phyloP scores from a whole-genome alignment of 2,888 invertebrate genomes.

The Drosophila macrothrix region DNA sequence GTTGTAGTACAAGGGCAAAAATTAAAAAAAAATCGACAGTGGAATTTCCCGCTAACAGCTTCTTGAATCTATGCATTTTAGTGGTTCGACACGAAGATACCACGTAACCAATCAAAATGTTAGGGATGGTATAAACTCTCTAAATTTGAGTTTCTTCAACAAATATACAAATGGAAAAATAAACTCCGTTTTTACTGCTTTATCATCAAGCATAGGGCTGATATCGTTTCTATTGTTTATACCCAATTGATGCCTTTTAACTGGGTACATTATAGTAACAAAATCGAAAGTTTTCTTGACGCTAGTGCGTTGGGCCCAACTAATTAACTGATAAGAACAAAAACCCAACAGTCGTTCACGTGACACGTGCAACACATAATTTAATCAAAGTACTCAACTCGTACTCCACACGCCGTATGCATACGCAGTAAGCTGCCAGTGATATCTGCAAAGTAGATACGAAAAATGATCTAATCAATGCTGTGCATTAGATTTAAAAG shows the following conservation, averaged over 20 bases:
- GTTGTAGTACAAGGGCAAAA: neutral
- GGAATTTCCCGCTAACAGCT: neutral
- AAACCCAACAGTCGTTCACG: slow-evolving; percentile 35
- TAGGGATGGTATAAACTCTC: neutral
- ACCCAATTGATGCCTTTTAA: neutral
- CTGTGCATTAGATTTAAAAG: slow-evolving; percentile 50
- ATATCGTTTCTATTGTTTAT: neutral
- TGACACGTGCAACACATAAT: slow-evolving; percentile 37
- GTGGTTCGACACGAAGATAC: neutral
- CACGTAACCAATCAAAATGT: neutral
- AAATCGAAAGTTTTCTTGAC: slow-evolving; percentile 22
- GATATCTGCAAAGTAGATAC: slow-evolving; percentile 8
- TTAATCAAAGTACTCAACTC: slow-evolving; percentile 22
- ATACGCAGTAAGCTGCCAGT: neutral
- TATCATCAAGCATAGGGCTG: neutral
- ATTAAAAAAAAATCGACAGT: neutral
- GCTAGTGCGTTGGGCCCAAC: slow-evolving; percentile 26
- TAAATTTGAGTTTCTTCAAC: neutral
- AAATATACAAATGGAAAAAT: neutral
- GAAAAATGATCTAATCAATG: slow-evolving; percentile 54
- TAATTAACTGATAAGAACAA: slow-evolving; percentile 68
- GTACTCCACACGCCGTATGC: slow-evolving; percentile 9
- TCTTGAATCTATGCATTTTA: neutral
- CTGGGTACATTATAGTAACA: neutral
- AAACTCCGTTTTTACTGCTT: neutral